These are phyloP conservation scores for Nematopogon swammerdamellus DNA, from an alignment of 2,888 invertebrate genomes.

Conservation along the genomic window DNA sequence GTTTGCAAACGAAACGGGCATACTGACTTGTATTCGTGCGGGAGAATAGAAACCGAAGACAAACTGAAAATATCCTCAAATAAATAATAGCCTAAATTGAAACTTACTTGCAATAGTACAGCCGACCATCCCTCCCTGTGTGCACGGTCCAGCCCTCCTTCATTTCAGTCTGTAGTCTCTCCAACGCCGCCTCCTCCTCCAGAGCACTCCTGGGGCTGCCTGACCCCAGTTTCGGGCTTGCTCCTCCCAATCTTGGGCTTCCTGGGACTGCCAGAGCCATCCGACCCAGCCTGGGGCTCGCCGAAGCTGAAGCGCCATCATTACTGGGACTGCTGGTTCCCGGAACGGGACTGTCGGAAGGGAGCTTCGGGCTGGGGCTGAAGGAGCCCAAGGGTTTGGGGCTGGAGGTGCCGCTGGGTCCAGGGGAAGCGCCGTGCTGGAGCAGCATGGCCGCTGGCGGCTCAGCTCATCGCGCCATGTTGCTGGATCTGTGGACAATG, in stretches of 20 bases:
- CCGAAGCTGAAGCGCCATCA: constrained; percentile 29
- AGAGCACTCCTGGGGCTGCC: constrained; percentile 35
- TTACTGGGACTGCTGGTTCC: constrained; percentile 31
- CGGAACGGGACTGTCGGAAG: constrained; percentile 12
- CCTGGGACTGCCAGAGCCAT: not conserved
- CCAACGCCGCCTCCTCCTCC: constrained; percentile 46
- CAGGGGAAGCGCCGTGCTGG: constrained; percentile 47
- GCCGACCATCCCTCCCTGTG: constrained; percentile 72
- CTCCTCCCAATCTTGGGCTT: constrained; percentile 18
- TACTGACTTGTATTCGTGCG: no score
- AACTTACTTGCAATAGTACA: constrained; percentile 91
- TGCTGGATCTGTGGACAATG: not conserved
- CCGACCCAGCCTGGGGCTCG: constrained; percentile 24
- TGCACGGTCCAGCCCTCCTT: constrained; percentile 80
- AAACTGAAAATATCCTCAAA: no score
- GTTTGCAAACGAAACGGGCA: no score
- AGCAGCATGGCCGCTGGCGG: constrained; percentile 47
- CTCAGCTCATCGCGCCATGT: constrained; percentile 43
- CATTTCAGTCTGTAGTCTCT: constrained; percentile 56
- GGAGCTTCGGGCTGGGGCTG: constrained; percentile 29
- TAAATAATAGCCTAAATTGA: no score
- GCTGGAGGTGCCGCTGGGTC: constrained; percentile 50
- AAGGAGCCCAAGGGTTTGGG: constrained; percentile 23
- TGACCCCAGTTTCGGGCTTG: constrained; percentile 39
- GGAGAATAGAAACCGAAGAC: no score